A percentile compares a stretch with the other conserved stretches of the same genome.
These are phyloP conservation scores for Aselliscus stoliczkanus DNA, from an alignment of 2,797 vertebrate species.

Conservation along the genomic window DNA sequence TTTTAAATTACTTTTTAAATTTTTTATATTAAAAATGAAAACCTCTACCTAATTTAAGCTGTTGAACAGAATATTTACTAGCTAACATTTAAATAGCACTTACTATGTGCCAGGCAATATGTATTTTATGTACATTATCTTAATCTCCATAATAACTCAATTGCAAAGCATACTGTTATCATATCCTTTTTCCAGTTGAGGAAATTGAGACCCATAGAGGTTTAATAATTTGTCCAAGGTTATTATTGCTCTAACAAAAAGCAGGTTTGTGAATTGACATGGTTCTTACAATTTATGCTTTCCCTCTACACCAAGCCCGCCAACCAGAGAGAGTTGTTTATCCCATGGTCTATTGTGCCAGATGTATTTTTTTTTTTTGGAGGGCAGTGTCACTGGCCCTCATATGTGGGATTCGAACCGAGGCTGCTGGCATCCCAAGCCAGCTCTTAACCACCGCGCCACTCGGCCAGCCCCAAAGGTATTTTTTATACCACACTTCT, in stretches of 20 bases:
- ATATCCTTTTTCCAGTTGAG: slow-evolving; percentile 10
- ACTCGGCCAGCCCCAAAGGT: no score
- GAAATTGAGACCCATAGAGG: background rate
- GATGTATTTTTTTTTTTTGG: slow-evolving; percentile 38
- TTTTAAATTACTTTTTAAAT: background rate
- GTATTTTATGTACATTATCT: background rate
- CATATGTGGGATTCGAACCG: no score
- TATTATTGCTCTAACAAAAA: slow-evolving; percentile 47
- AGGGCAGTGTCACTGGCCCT: no score
- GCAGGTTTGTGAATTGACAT: slow-evolving; percentile 42
- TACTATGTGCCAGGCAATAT: background rate
- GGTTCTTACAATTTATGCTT: slow-evolving; percentile 42
- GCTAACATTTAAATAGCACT: background rate
- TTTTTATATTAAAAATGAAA: background rate
- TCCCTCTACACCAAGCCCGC: background rate
- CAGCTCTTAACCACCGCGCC: no score
- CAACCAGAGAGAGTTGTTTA: slow-evolving; percentile 47
- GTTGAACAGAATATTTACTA: background rate
- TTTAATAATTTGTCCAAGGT: slow-evolving; percentile 1
- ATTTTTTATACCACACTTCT: slow-evolving; percentile 16
- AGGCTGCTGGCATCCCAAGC: no score
- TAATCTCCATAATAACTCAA: background rate
- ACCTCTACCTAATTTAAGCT: background rate
- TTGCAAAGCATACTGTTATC: background rate
- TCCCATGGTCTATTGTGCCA: slow-evolving; percentile 26